Evolutionary conservation across 2,888 invertebrate genomes (phyloP), one percentile per base, ranked within the genome.

Genomic region (Calameuta pallipes): DNA sequence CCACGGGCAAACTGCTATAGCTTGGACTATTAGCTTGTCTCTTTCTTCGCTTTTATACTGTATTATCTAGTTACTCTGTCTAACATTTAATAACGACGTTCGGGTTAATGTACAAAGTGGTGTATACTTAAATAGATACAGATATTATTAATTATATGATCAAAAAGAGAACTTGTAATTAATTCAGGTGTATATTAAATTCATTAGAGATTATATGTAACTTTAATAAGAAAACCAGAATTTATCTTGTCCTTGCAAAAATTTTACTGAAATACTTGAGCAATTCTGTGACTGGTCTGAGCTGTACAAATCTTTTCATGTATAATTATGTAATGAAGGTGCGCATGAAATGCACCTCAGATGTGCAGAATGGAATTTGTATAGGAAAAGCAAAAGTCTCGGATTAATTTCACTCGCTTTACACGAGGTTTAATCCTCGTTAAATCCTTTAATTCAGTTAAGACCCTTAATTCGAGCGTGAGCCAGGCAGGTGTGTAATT

Each of bases 21-120:
- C 69, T 77, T 77, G 73, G 76, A 75, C 83, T 83, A 83, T 83
- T 81, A 81, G 79, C 80, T 80, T 76, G 80, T 81, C 81, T 82
- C 78, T 80, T 79, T 83, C 74, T 56, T 56, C 23, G 56, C 56
- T 56, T 23, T 23, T 56, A 56, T 23, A 56, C 2, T 56, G 9
- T 6, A 56, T 56, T 23, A 23, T 56, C 6, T 56, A 9, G 23
- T 56, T 56, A 56, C 56, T 56, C 9, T 23, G 0, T 23, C 56
- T 56, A 56, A 56, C 23, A 2, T 56, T 9, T 56, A 23, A 56
- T 23, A 36, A 36, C 3, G 36, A 36, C 0, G 36, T 56, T 23
- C 23, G 56, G 23, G 9, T 23, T 56, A 23, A 23, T 56, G 23
- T 6, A 56, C 56, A 9, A 56, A 56, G 56, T 56, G 56, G 15